Base-by-base conservation (phyloP, 1,140 invertebrate genomes). In the Latrodectus geometricus region DNA sequence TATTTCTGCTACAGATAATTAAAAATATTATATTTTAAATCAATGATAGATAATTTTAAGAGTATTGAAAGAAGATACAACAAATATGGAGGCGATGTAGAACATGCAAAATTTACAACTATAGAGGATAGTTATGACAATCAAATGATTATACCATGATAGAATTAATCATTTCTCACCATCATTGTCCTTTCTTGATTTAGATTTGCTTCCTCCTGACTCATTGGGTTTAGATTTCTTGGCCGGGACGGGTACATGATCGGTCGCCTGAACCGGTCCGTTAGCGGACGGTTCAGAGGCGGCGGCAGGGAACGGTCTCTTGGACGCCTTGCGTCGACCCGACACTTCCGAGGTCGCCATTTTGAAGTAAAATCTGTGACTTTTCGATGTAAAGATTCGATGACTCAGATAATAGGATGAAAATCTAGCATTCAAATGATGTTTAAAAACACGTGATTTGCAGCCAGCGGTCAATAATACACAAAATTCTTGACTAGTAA, bases 291-390 rank as follows among this genome's bases (percentile, higher is more conserved):
- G 74, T 78, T 86, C 83, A 56, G 66, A 52, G 83, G 75, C 83
- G 82, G 83, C 83, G 50, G 83, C 73, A 76, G 82, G 73, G 82
- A 68, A 73, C 61, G 73, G 66, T 78, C 83, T 75, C 83, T 86
- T 86, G 66, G 74, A 77, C 75, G 75, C 83, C 83, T 86, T 86
- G 17, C 83, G 83, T n/a, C 83, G 83, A 23, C 73, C 65, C 2
- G 83, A 77, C 8, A 72, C 76, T 74, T 65, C 83, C 83, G 83
- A 69, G 17, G 83, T 70, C 83, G 83, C 83, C 83, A 86, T 86
- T 86, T 86, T 86, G 11, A 61, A 61, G 54, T 14, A 61, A 14
- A 61, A 9, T 52, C 79, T n/a, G 49, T 49, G 23, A 8, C 15
- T 79, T 74, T 68, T 70, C n/a, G 68, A 70, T n/a, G 68, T n/a